Percentiles rank a stretch among this genome's conserved stretches.
Conservation (phyloP, 2,113 vertebrate species). For the Semnornis frantzii region DNA sequence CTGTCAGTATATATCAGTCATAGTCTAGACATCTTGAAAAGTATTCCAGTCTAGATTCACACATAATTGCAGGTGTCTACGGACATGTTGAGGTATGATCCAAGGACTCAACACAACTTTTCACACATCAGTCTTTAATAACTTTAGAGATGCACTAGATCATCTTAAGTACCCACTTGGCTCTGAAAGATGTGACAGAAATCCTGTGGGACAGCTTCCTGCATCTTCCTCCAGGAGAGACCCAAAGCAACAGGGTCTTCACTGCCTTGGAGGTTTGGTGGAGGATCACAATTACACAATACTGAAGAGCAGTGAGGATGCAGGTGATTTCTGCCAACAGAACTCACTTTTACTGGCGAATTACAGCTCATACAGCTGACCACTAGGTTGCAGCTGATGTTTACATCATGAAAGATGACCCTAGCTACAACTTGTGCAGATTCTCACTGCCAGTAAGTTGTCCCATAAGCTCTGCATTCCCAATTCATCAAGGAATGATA, state of each 20-base stretch:
- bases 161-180: neutral
- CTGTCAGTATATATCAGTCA: neutral
- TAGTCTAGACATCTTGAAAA: rapidly evolving
- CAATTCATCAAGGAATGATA: neutral
- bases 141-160: neutral
- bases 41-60: neutral
- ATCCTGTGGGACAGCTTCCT: neutral
- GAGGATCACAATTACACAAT: neutral
- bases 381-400: neutral
- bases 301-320: neutral
- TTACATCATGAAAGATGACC: neutral
- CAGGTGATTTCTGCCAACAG: neutral
- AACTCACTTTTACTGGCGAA: neutral
- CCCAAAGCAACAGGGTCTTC: neutral
- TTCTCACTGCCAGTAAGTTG: neutral
- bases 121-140: neutral
- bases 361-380: neutral
- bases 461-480: neutral
- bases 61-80: neutral
- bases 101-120: neutral
- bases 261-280: neutral
- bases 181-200: neutral
- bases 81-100: neutral
- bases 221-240: neutral
- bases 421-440: neutral